Base-by-base conservation (phyloP, 1,140 invertebrate species). In the Zelostemma sp. region DNA sequence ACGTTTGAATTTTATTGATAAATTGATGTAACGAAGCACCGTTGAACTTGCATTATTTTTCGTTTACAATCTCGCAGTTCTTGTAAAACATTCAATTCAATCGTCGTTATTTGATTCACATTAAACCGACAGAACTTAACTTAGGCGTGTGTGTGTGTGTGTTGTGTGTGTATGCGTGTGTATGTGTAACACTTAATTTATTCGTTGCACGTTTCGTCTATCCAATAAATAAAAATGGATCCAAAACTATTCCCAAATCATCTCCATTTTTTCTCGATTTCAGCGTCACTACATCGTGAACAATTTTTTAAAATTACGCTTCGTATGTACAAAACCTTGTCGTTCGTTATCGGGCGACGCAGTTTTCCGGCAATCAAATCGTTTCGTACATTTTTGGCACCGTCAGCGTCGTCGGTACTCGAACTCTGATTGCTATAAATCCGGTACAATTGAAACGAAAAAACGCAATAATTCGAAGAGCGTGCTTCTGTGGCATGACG, bases 21-120 rank as follows among this genome's bases (percentile, higher is more conserved):
- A 64, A 64, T 69, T 51, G 67, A 69, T 69, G 63, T 69, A 69
- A 69, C 67, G 67, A 69, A 69, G 67, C 67, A 69, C 67, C 67
- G 67, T 69, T 69, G 67, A 69, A 69, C 62, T 69, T 69, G 59
- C 51, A 69, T 64, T 25, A 9, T 48, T 64, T 60, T 3, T 28
- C 64, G 55, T 69, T 38, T 50, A 68, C 53, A 62, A 59, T 51
- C 53, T 68, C 49, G 48, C 47, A 60, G 41, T 69, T 68, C 55
- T 55, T 69, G 60, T 56, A 69, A 68, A 69, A 63, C 67, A 69
- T 61, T 69, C 56, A 45, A 55, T 69, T 51, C 51, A 43, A 51
- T 69, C 53, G 41, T 68, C 51, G 59, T 43, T 21, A 54, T 16
- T 45, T 53, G 60, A 59, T 49, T 68, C 45, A 58, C 64, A 61